A percentile compares a stretch with the other conserved stretches of the same genome.
Conservation (phyloP, 1,140 invertebrate genomes). For the Bombus vancouverensis region DNA sequence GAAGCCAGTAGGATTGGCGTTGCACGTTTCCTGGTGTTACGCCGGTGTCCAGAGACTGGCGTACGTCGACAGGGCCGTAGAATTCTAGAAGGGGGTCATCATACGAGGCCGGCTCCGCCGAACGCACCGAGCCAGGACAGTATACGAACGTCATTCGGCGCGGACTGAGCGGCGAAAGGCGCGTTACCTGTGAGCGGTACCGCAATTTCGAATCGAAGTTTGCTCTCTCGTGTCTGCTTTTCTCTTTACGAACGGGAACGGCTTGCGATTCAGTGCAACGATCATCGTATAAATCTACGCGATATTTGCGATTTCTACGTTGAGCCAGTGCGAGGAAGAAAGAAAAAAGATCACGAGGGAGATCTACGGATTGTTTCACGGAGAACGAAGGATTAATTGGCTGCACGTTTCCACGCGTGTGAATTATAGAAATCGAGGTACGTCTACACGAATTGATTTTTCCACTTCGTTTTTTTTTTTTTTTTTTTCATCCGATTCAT, state of each 20-base stretch:
- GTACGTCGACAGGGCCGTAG: constrained; percentile 65
- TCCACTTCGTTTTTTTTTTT: not conserved
- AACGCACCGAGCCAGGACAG: constrained; percentile 69
- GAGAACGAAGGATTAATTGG: constrained; percentile 31
- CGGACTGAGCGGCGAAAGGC: constrained; percentile 70
- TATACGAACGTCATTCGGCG: constrained; percentile 74
- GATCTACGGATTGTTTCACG: constrained; percentile 2
- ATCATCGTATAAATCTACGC: not conserved
- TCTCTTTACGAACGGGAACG: not conserved
- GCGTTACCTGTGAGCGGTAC: constrained; percentile 61
- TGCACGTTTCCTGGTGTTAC: constrained; percentile 1
- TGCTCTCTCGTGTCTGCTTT: not conserved
- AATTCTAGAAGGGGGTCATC: constrained; percentile 79
- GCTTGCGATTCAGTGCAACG: not conserved
- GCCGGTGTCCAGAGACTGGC: constrained; percentile 55
- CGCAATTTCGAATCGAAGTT: constrained; percentile 40
- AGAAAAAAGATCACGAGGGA: not conserved
- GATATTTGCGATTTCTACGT: not conserved
- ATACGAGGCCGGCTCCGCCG: constrained; percentile 62
- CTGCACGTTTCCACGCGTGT: constrained; percentile 47
- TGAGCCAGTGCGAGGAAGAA: not conserved
- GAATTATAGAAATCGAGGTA: constrained; percentile 68
- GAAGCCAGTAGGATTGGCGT: not conserved
- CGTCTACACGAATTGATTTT: constrained; percentile 10
- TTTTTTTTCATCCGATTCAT: not conserved